These are phyloP conservation scores for Tachypleus tridentatus DNA, from an alignment of 1,140 invertebrate genomes.

Conservation along the genomic window DNA sequence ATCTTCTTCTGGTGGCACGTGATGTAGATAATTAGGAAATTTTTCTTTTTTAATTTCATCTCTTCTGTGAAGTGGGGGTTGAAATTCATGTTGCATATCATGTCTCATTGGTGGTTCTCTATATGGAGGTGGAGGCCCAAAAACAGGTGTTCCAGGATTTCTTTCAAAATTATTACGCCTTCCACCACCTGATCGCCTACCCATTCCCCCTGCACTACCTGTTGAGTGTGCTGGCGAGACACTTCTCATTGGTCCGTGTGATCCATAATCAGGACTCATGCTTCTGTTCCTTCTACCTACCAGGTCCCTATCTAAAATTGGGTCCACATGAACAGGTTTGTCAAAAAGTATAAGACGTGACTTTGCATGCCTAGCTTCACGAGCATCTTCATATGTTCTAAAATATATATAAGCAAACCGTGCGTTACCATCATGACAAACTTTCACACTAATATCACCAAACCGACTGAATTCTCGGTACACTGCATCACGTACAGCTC, in stretches of 20 bases:
- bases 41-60: constrained; percentile 73
- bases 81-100: constrained; percentile 26
- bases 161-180: constrained; percentile 17
- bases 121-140: constrained; percentile 18
- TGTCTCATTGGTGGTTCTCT: constrained; percentile 18
- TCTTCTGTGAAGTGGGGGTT: constrained; percentile 37
- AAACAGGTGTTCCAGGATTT: constrained; percentile 3
- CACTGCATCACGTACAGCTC: constrained; percentile 80
- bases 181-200: constrained; percentile 7
- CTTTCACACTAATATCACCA: constrained; percentile 85
- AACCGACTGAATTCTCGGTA: constrained; percentile 92
- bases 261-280: constrained; percentile 18
- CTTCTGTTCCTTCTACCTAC: constrained; percentile 16
- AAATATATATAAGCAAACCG: constrained; percentile 93
- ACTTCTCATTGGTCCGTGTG: not conserved
- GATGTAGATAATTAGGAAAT: constrained; percentile 92
- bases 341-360: constrained; percentile 84
- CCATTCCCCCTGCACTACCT: constrained; percentile 16
- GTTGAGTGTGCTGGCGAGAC: constrained; percentile 20
- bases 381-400: constrained; percentile 80
- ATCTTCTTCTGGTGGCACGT: constrained; percentile 92
- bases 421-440: constrained; percentile 67
- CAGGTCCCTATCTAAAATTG: constrained; percentile 60
- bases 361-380: constrained; percentile 89
- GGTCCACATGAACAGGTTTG: constrained; percentile 84